Conservation (phyloP, 2,797 vertebrate species). For the Naso thynnoides region DNA sequence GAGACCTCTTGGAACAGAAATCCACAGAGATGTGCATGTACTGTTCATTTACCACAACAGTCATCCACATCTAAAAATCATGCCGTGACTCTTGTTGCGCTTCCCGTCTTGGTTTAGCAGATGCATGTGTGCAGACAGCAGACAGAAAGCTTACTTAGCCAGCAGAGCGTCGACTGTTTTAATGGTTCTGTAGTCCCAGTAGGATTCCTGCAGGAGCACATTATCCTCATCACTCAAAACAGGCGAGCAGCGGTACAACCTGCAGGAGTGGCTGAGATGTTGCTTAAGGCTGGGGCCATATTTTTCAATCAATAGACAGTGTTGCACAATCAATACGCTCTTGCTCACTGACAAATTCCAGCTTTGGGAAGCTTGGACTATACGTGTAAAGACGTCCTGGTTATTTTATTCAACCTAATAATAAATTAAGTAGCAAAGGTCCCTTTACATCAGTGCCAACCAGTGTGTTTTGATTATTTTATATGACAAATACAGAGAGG, state of each 20-base stretch:
- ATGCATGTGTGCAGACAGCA: conserved; percentile 27
- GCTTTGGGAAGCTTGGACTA: neutral
- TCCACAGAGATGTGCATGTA: conserved; percentile 41
- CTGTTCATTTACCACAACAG: conserved; percentile 47
- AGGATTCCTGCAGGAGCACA: conserved; percentile 42
- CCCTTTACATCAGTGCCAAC: neutral
- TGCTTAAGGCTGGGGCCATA: conserved; percentile 32
- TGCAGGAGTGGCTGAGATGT: conserved; percentile 15
- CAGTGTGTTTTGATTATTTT: neutral
- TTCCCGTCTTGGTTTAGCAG: conserved; percentile 19
- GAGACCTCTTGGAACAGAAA: conserved; percentile 59
- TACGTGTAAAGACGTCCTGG: conserved; percentile 12
- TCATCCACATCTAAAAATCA: conserved; percentile 7
- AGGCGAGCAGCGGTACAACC: conserved; percentile 24
- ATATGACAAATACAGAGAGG: neutral
- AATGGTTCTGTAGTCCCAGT: conserved; percentile 35
- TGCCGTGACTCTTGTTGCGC: neutral
- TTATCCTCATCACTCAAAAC: conserved; percentile 46
- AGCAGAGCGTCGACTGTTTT: conserved; percentile 12
- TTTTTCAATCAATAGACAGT: conserved; percentile 44
- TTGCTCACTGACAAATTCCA: conserved; percentile 14
- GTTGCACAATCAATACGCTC: conserved; percentile 29
- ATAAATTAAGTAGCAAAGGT: conserved; percentile 2
- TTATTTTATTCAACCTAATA: conserved; percentile 6
- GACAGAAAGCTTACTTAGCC: conserved; percentile 23